Evolutionary conservation across 2,888 invertebrate species (phyloP).

Genomic region (Machimus rusticus): DNA sequence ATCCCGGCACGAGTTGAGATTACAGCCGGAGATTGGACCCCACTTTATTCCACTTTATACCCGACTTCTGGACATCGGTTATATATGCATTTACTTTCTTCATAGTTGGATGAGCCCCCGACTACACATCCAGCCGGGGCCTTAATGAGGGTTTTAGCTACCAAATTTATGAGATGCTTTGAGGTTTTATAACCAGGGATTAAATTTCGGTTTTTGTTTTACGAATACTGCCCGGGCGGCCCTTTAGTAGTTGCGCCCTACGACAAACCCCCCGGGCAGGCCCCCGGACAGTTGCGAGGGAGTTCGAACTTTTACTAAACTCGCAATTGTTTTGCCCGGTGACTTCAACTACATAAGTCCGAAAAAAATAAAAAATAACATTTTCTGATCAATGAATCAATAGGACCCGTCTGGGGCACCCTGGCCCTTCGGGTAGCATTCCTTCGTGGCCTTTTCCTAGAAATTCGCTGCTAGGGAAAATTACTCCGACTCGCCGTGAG

Average conservation of each 20-base stretch:
- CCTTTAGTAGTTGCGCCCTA: not conserved
- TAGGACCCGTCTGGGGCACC: not conserved
- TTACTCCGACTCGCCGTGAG: not conserved
- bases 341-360: not conserved
- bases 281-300: not conserved
- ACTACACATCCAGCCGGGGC: not conserved
- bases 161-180: slow-evolving; percentile 41
- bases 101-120: slow-evolving; percentile 11
- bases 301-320: not conserved
- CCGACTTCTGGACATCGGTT: slow-evolving; percentile 1
- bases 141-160: slow-evolving; percentile 44
- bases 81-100: slow-evolving; percentile 39
- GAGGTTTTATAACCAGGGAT: slow-evolving; percentile 37
- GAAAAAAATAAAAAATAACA: not conserved
- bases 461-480: not conserved
- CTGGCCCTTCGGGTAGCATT: not conserved
- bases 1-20: slow-evolving; percentile 46
- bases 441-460: not conserved
- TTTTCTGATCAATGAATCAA: not conserved
- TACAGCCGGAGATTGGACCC: slow-evolving; percentile 44
- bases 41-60: slow-evolving; percentile 43
- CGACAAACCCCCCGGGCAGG: too few relatives aligned
- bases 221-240: not conserved
- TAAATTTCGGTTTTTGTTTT: slow-evolving; percentile 36
- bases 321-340: not conserved